Percentiles rank a stretch among this genome's conserved stretches.
Evolutionary conservation across 2,888 invertebrate genomes (phyloP).

Genomic region (Loripinus fragilis): DNA sequence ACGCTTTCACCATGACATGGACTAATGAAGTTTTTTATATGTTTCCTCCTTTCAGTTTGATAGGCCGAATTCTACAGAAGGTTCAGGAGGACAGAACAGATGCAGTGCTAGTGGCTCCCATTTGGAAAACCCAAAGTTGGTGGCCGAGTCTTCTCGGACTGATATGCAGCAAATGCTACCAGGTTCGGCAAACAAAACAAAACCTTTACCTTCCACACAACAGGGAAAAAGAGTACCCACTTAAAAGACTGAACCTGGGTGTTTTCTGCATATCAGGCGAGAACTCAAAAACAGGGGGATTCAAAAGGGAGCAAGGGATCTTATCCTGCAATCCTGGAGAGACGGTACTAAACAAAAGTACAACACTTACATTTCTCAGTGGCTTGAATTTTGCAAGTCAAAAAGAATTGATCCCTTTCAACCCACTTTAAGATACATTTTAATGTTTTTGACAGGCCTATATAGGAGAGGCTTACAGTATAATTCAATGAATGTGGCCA

Average conservation of each 20-base stretch:
- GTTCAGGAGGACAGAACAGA: too few relatives aligned
- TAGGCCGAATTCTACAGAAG: too few relatives aligned
- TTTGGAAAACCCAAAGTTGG: too few relatives aligned
- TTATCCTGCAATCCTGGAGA: conserved; percentile 11
- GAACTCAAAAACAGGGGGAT: conserved; percentile 7
- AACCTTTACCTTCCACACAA: too few relatives aligned
- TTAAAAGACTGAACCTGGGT: conserved; percentile 17
- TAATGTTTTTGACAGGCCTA: conserved; percentile 15
- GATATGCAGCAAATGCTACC: too few relatives aligned
- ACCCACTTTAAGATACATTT: conserved; percentile 15
- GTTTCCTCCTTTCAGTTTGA: too few relatives aligned
- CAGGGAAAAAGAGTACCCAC: too few relatives aligned
- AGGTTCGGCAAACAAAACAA: too few relatives aligned
- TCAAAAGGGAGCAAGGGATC: conserved; percentile 8
- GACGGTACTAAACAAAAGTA: conserved; percentile 7
- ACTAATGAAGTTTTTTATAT: too few relatives aligned
- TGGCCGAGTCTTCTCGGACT: too few relatives aligned
- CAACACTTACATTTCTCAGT: conserved; percentile 12
- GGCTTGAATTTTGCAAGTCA: conserved; percentile 12
- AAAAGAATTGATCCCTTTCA: conserved; percentile 23
- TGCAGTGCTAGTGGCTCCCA: too few relatives aligned
- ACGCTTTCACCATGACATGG: too few relatives aligned
- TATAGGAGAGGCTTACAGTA: conserved; percentile 17
- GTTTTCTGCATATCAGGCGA: conserved; percentile 23
- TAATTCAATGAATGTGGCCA: conserved; percentile 27